These are phyloP conservation scores for Romanogobio albipinnatus DNA, from an alignment of 2,113 vertebrate species.

Conservation along the genomic window DNA sequence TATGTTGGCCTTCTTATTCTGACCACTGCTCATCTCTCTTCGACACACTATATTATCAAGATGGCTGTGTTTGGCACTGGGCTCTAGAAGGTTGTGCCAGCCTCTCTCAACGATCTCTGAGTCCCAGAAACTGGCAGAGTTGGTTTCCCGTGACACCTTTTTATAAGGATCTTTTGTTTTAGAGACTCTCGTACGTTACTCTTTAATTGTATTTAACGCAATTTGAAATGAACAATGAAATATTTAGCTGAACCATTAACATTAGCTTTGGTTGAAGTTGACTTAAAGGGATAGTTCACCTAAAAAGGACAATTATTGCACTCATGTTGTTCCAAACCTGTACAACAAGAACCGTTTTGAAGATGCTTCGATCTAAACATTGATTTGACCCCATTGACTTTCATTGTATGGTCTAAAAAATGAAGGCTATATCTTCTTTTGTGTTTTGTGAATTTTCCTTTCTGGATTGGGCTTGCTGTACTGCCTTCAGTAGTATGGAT, in stretches of 20 bases:
- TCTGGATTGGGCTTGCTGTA: no score
- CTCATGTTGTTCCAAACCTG: no score
- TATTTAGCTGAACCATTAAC: not conserved
- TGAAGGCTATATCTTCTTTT: not conserved
- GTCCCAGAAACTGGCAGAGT: slow-evolving; percentile 16
- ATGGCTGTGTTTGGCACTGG: slow-evolving; percentile 19
- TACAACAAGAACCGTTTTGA: not conserved
- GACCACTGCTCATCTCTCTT: slow-evolving; percentile 23
- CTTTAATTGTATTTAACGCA: slow-evolving; percentile 8
- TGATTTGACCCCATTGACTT: not conserved
- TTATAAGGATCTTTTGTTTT: not conserved
- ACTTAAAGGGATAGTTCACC: not conserved
- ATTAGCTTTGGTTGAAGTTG: not conserved
- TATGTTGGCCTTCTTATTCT: not conserved
- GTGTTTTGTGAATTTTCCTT: not conserved
- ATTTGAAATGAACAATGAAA: not conserved
- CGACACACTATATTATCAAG: slow-evolving; percentile 19
- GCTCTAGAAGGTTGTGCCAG: not conserved
- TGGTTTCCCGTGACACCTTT: not conserved
- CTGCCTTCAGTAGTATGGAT: no score
- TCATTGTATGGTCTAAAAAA: not conserved
- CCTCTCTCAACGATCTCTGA: not conserved
- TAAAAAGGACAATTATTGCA: not conserved
- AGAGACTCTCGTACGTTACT: not conserved
- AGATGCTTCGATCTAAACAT: not conserved